These are phyloP conservation scores for Meteorus colon DNA, from an alignment of 2,888 invertebrate genomes.

Conservation along the genomic window DNA sequence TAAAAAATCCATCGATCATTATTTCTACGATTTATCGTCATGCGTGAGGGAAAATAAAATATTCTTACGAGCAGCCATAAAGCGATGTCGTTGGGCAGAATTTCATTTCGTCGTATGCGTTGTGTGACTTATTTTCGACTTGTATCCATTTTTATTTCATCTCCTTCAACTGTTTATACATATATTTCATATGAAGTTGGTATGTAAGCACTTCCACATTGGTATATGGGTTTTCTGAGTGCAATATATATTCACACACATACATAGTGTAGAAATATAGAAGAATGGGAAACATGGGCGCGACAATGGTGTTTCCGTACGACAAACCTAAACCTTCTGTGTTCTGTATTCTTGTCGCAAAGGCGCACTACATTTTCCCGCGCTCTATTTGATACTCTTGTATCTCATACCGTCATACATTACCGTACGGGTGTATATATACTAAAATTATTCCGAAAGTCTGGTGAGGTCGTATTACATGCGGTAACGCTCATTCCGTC, in stretches of 20 bases:
- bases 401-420: background rate
- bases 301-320: conserved; percentile 20
- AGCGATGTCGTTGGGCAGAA: background rate
- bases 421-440: background rate
- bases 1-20: background rate
- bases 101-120: conserved; percentile 10
- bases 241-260: background rate
- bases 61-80: background rate
- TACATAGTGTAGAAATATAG: background rate
- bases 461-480: too few species aligned
- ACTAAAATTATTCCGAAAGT: background rate
- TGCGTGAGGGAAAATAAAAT: background rate
- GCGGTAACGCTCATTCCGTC: too few species aligned
- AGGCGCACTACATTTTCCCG: background rate
- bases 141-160: background rate
- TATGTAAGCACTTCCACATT: background rate
- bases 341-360: background rate
- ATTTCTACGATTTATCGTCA: background rate
- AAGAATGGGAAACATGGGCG: conserved; percentile 16
- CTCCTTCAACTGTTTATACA: background rate
- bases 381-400: background rate
- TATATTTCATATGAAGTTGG: background rate
- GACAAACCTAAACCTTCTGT: conserved; percentile 20
- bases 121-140: background rate
- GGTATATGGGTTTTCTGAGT: background rate